Base-by-base conservation (phyloP, 2,888 invertebrate species). In the Hanleya hanleyi region DNA sequence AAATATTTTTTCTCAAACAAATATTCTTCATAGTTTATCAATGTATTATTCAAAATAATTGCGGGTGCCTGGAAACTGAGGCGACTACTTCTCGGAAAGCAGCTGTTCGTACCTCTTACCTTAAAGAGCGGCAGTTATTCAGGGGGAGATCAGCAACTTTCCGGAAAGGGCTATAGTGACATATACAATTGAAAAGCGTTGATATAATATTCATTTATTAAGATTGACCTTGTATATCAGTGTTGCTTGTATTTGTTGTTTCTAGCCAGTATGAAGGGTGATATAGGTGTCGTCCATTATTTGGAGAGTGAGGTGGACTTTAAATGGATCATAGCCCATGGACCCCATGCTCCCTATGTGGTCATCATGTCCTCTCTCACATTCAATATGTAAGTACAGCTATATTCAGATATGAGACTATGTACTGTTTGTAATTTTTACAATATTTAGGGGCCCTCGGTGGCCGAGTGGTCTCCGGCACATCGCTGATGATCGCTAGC, bases 221-320 rank as follows among this genome's bases (percentile, higher is more conserved):
- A 47, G 1, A 37, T 51, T 35, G 33, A 33, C 50, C 7, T 37
- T 57, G 29, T 69, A 12, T 69, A 26, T 70, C 35, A 32, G n/a
- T 33, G 35, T 57, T 18, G 15, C 7, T 12, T n/a, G 18, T 68
- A 29, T 38, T 47, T 61, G 62, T 67, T 71, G 92, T n/a, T n/a
- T 92, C 62, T 86, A 96, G 96, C 96, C 37, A 91, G 93, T 78
- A 92, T 93, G 71, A 93, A 93, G 65, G 97, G 97, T 38, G 95
- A 95, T 75, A 95, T 96, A 22, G 97, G 97, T 26, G 95, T 95
- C 0, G 92, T 98, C 9, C 95, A 97, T 84, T 92, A 95, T 83
- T 92, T 97, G 51, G 92, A 93, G 78, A 91, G 91, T 66, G 85
- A 92, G 2, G 89, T 88, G n/a, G 96, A 97, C 88, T 91, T 96